These are phyloP conservation scores for Dryococelus australis DNA, from an alignment of 2,888 invertebrate genomes.

Conservation along the genomic window DNA sequence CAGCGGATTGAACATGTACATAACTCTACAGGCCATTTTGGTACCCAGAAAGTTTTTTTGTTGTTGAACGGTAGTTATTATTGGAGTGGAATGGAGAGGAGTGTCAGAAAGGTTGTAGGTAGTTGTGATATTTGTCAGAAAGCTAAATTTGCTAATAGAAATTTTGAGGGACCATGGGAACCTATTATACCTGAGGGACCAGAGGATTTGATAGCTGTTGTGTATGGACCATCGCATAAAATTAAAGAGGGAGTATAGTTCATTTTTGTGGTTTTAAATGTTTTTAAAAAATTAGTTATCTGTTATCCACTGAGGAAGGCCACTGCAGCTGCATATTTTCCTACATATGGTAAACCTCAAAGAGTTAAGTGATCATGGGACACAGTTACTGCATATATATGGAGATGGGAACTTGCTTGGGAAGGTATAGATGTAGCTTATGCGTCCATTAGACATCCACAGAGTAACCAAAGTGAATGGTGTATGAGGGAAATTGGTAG, in stretches of 20 bases:
- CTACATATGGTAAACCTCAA: not conserved
- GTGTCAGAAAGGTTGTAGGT: not conserved
- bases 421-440: not conserved
- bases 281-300: not conserved
- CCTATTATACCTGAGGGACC: slow-evolving; percentile 20
- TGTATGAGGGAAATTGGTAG: not conserved
- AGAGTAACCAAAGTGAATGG: not conserved
- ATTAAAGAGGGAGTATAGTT: not conserved
- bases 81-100: not conserved
- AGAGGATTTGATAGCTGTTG: slow-evolving; percentile 10
- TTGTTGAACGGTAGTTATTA: not conserved
- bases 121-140: slow-evolving; percentile 21
- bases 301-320: not conserved
- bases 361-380: slow-evolving; percentile 7
- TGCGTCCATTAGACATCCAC: not conserved
- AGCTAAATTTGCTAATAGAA: not conserved
- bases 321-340: not conserved
- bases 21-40: not conserved
- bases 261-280: slow-evolving; percentile 18
- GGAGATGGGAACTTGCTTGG: not conserved
- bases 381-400: not conserved
- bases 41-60: not conserved
- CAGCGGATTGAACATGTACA: not conserved
- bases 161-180: not conserved
- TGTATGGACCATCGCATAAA: slow-evolving; percentile 17